Percentiles rank a stretch among this genome's conserved stretches.
Evolutionary conservation across 2,888 invertebrate genomes (phyloP).

Genomic region (Polymixis lichenea): DNA sequence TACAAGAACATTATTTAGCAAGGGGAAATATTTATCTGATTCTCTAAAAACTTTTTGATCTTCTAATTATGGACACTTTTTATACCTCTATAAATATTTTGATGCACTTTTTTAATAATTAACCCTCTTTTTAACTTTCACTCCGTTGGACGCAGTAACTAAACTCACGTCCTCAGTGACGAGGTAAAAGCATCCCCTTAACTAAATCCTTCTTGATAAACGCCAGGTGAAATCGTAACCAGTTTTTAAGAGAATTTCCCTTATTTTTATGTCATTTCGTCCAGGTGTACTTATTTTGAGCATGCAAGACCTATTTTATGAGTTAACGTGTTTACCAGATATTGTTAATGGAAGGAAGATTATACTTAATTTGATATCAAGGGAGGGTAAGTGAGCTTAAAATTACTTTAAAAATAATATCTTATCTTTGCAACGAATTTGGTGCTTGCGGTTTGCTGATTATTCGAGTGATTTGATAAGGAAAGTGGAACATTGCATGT

Average conservation of each 20-base stretch:
- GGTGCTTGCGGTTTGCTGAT: background rate
- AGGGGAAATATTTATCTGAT: too few relatives aligned
- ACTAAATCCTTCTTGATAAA: constrained; percentile 13
- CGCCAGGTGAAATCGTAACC: constrained; percentile 41
- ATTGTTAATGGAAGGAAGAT: background rate
- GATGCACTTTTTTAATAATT: too few relatives aligned
- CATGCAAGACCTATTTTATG: background rate
- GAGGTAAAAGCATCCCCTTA: background rate
- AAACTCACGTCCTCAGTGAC: too few relatives aligned
- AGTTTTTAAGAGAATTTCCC: constrained; percentile 8
- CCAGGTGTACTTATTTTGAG: constrained; percentile 28
- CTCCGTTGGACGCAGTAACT: too few relatives aligned
- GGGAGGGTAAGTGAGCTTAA: background rate
- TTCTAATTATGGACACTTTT: too few relatives aligned
- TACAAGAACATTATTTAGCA: too few relatives aligned
- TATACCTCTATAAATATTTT: too few relatives aligned
- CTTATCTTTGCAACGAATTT: constrained; percentile 22
- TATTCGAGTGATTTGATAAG: constrained; percentile 2
- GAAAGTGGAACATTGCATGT: background rate
- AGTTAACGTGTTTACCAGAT: constrained; percentile 2
- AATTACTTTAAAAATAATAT: constrained; percentile 10
- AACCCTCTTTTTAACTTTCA: too few relatives aligned
- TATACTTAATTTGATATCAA: constrained; percentile 18
- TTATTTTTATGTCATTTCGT: constrained; percentile 17
- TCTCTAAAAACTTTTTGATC: too few relatives aligned